Percentiles rank a stretch among this genome's conserved stretches.
Conservation (phyloP, 2,888 invertebrate species). For the Tetheella fluctuosa region DNA sequence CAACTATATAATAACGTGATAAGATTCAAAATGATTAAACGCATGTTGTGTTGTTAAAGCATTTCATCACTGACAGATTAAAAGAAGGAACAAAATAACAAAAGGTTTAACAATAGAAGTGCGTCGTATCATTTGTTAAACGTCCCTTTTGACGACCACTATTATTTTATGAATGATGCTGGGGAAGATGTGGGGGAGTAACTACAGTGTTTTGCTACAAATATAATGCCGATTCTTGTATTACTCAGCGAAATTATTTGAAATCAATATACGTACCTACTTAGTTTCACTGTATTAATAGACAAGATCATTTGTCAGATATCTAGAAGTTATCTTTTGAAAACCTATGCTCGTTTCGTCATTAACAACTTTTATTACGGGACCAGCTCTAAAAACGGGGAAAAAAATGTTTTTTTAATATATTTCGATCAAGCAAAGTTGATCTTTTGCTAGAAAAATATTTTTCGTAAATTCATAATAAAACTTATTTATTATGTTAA, state of each 20-base stretch:
- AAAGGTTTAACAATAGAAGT: constrained; percentile 80
- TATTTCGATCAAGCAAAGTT: too few species aligned
- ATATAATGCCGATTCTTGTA: constrained; percentile 17
- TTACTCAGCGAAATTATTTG: constrained; percentile 9
- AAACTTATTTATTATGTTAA: too few species aligned
- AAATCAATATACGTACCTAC: neutral
- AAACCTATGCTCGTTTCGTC: too few species aligned
- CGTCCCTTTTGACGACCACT: constrained; percentile 81
- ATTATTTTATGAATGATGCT: constrained; percentile 81
- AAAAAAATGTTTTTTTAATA: too few species aligned
- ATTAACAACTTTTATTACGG: too few species aligned
- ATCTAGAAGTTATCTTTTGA: too few species aligned
- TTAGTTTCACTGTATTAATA: neutral
- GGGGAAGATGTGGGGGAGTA: constrained; percentile 57
- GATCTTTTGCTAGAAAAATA: too few species aligned
- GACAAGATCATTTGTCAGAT: too few species aligned
- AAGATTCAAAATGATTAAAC: constrained; percentile 33
- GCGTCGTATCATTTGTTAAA: constrained; percentile 82
- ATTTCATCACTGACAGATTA: constrained; percentile 44
- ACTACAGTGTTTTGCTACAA: constrained; percentile 57
- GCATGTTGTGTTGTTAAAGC: constrained; percentile 35
- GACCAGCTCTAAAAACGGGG: too few species aligned
- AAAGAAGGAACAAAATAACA: constrained; percentile 73
- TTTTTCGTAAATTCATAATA: too few species aligned
- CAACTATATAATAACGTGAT: constrained; percentile 13